Evolutionary conservation across 2,113 vertebrate genomes (phyloP).

Genomic region (Neomonachus schauinslandi): DNA sequence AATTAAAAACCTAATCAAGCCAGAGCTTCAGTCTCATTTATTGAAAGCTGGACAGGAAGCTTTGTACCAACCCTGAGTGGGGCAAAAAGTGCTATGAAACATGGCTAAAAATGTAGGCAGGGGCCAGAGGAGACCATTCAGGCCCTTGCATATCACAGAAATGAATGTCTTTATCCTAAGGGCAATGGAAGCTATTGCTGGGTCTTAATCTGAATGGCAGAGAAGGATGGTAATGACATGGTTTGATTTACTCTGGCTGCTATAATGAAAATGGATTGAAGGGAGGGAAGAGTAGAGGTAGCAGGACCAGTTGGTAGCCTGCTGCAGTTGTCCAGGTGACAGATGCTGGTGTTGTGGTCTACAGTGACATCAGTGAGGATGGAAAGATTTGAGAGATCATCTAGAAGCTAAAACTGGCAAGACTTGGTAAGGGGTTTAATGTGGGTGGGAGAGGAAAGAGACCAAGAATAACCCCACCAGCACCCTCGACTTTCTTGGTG

Average conservation of each 20-base stretch:
- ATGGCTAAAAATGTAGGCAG: not conserved
- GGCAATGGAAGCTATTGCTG: not conserved
- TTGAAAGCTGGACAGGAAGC: not conserved
- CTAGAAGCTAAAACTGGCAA: slow-evolving; percentile 15
- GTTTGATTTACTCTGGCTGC: not conserved
- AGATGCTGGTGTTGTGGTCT: not conserved
- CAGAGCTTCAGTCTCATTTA: not conserved
- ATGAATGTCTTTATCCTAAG: not conserved
- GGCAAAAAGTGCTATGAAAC: not conserved
- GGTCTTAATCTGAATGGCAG: not conserved
- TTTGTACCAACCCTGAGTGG: not conserved
- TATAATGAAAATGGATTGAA: slow-evolving; percentile 5
- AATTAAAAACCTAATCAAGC: slow-evolving; percentile 58
- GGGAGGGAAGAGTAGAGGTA: not conserved
- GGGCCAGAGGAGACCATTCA: not conserved
- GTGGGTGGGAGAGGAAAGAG: not conserved
- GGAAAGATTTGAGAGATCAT: not conserved
- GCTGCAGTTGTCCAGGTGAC: not conserved
- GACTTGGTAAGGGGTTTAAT: not conserved
- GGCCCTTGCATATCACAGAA: not conserved
- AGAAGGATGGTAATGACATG: not conserved
- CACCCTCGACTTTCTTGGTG: not conserved
- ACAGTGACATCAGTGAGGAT: not conserved
- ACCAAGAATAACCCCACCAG: not conserved
- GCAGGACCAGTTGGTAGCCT: not conserved